A percentile compares a stretch with the other conserved stretches of the same genome.
Conservation (phyloP, 2,888 invertebrate species). For the Phalera bucephala region DNA sequence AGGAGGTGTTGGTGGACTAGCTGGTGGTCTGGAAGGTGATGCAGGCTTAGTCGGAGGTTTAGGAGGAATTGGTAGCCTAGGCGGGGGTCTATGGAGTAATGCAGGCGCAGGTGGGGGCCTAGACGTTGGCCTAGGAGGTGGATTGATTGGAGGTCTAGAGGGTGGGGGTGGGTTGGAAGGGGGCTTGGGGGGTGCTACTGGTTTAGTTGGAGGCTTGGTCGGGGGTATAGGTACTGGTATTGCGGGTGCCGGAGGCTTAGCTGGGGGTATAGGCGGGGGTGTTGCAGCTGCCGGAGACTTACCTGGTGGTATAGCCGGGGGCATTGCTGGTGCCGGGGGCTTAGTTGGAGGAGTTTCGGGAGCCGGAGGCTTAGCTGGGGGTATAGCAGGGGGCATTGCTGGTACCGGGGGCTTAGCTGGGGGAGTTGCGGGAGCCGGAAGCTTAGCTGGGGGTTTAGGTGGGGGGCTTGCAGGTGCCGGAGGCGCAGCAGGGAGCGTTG, state of each 20-base stretch:
- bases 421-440: neutral
- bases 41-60: neutral
- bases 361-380: neutral
- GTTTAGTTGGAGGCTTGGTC: neutral
- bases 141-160: neutral
- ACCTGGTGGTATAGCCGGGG: neutral
- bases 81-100: neutral
- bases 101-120: neutral
- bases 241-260: neutral
- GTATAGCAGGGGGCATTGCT: neutral
- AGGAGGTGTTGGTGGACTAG: constrained; percentile 1
- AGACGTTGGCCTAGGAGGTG: neutral
- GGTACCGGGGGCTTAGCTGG: neutral
- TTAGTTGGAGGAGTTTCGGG: neutral
- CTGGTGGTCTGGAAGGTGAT: neutral
- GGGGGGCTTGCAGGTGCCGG: neutral
- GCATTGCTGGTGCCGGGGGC: constrained; percentile 1
- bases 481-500: neutral
- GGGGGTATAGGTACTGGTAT: neutral
- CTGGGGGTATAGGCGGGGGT: neutral
- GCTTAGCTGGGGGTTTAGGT: constrained; percentile 1
- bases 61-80: neutral
- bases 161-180: constrained; percentile 3
- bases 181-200: constrained; percentile 1
- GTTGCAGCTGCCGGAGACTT: neutral